Evolutionary conservation across 2,888 invertebrate species (phyloP), one percentile per base, ranked within the genome.

Genomic region (Brachyopa scutellaris): DNA sequence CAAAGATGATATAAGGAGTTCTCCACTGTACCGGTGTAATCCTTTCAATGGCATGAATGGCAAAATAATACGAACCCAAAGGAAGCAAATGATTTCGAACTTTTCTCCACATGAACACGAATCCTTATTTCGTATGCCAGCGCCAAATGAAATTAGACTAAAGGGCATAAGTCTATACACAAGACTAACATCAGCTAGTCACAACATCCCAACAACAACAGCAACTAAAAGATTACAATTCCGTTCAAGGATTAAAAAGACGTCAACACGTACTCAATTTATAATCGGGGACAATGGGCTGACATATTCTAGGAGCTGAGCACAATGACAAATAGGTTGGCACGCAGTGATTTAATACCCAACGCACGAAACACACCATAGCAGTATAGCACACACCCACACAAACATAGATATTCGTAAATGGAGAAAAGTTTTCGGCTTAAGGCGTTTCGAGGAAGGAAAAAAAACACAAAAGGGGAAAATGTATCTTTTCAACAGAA

Each of bases 341-440:
- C 73, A 79, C 61, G 55, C 59, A 79, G 53, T 79, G 79, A 79
- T 73, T 79, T 79, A 73, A 67, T 67, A 79, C 61, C n/a, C 69
- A 38, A 19, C 47, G 29, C 69, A 62, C 72, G 61, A 8, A 51
- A 21, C 47, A 29, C 36, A 38, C 15, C 3, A 26, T 8, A 36
- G n/a, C n/a, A n/a, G 6, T 3, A 13, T 13, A 26, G 26, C 9
- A 7, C 40, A 38, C 55, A 47, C 26, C 15, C 33, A 19, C 7
- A 33, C 5, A 15, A 33, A 6, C 7, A n/a, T n/a, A n/a, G 33
- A 33, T n/a, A 33, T 2, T n/a, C 8, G 33, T 31, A 42, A 59
- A 40, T 61, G 51, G 15, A 51, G 15, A 15, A 51, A 70, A 61
- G 17, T 47, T 59, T 49, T 29, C 36, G 57, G 55, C 70, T 21